A percentile compares a stretch with the other conserved stretches of the same genome.
Conservation (phyloP, 2,113 vertebrate species). For the Natator depressus region DNA sequence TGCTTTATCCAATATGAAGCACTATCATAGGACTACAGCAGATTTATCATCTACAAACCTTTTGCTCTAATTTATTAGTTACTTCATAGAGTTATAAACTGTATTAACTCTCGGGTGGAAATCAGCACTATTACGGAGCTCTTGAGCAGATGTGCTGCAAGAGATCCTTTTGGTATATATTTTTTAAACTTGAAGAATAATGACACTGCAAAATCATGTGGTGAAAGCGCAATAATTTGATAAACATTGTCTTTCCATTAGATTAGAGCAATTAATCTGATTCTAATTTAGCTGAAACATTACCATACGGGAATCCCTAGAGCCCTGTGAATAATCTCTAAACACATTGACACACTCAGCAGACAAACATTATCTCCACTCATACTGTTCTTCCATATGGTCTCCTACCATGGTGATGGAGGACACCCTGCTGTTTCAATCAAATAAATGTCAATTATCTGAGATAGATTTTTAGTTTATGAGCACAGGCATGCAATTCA, state of each 20-base stretch:
- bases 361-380: constrained; percentile 86
- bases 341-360: constrained; percentile 86
- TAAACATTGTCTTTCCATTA: constrained; percentile 91
- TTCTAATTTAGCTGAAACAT: constrained; percentile 91
- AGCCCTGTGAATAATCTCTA: constrained; percentile 87
- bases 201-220: constrained; percentile 83
- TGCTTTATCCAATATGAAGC: constrained; percentile 68
- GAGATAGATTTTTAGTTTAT: constrained; percentile 86
- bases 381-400: constrained; percentile 88
- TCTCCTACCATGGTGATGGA: constrained; percentile 85
- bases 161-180: constrained; percentile 78
- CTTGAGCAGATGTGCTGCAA: constrained; percentile 83
- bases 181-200: constrained; percentile 81
- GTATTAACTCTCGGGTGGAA: constrained; percentile 61
- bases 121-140: constrained; percentile 63
- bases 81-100: constrained; percentile 73
- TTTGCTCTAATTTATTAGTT: constrained; percentile 79
- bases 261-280: constrained; percentile 93
- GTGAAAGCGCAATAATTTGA: constrained; percentile 88
- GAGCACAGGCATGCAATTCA: constrained; percentile 66
- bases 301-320: constrained; percentile 84
- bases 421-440: constrained; percentile 89
- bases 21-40: constrained; percentile 40
- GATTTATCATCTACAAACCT: constrained; percentile 74
- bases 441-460: constrained; percentile 94